These are phyloP conservation scores for Numenius arquata DNA, from an alignment of 2,113 vertebrate genomes.

Conservation along the genomic window DNA sequence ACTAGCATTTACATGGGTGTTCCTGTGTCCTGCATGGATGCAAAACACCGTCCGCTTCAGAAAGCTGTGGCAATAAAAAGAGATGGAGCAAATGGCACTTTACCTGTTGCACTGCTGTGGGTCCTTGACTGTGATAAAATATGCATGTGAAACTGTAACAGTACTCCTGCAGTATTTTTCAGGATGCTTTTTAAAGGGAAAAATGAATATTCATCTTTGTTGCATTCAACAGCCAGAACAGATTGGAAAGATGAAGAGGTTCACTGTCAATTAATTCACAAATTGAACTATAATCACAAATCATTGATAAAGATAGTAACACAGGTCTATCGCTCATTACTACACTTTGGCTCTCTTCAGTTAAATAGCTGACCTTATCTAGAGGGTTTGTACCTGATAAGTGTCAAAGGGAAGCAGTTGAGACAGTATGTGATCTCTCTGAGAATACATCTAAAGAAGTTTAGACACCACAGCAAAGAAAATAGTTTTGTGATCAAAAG, in stretches of 20 bases:
- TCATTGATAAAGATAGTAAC: not conserved
- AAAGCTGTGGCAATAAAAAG: not conserved
- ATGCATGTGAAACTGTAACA: not conserved
- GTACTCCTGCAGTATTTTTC: not conserved
- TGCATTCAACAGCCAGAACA: not conserved
- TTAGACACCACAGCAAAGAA: not conserved
- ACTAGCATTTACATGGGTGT: not conserved
- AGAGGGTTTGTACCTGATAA: not conserved
- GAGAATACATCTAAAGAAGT: not conserved
- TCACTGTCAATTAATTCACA: not conserved
- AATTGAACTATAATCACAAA: not conserved
- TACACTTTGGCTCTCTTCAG: not conserved
- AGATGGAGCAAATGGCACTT: not conserved
- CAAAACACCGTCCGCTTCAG: not conserved
- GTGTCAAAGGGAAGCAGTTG: not conserved
- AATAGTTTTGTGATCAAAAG: not conserved
- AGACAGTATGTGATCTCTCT: not conserved
- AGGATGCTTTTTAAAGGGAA: not conserved
- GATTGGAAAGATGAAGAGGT: not conserved
- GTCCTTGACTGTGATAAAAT: not conserved
- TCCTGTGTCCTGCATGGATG: not conserved
- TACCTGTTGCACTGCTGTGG: not conserved
- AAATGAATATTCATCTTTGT: not conserved
- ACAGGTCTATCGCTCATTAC: not conserved
- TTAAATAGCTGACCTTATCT: not conserved